Evolutionary conservation across 2,888 invertebrate genomes (phyloP).

Genomic region (Prostheceraeus crozeri): DNA sequence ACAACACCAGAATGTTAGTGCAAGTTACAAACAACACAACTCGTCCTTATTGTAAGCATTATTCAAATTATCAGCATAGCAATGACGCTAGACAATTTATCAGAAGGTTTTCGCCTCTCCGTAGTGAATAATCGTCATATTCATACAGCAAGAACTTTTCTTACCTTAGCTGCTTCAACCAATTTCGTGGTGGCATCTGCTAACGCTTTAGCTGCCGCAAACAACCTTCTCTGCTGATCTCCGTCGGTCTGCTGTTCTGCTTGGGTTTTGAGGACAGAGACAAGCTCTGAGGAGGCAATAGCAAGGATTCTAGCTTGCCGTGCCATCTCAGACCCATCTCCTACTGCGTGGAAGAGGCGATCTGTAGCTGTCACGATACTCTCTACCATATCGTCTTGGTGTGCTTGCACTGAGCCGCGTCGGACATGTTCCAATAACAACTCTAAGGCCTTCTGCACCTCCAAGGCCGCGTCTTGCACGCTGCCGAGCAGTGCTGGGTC

Average conservation of each 20-base stretch:
- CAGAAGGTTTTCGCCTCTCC: no score
- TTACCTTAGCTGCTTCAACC: slow-evolving; percentile 81
- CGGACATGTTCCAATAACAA: slow-evolving; percentile 82
- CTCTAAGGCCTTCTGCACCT: slow-evolving; percentile 79
- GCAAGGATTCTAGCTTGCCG: slow-evolving; percentile 80
- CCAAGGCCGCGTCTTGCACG: slow-evolving; percentile 66
- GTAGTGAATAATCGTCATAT: no score
- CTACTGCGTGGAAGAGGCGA: slow-evolving; percentile 72
- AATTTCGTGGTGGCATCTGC: slow-evolving; percentile 93
- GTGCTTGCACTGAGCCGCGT: slow-evolving; percentile 54
- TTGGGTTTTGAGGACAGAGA: not conserved
- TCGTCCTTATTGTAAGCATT: no score
- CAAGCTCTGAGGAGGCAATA: slow-evolving; percentile 59
- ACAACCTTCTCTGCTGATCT: slow-evolving; percentile 76
- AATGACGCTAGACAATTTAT: no score
- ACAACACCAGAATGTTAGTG: no score
- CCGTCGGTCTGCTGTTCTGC: no score
- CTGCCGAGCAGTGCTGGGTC: not conserved
- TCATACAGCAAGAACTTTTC: no score
- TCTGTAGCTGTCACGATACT: slow-evolving; percentile 81
- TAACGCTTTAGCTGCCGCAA: slow-evolving; percentile 82
- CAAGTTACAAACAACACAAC: no score
- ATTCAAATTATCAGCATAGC: no score
- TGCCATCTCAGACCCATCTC: slow-evolving; percentile 86
- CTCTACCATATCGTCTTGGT: slow-evolving; percentile 75